phyloP scores from a whole-genome alignment of 92 coral and sea anemone species.

The Heliopora coerulea region DNA sequence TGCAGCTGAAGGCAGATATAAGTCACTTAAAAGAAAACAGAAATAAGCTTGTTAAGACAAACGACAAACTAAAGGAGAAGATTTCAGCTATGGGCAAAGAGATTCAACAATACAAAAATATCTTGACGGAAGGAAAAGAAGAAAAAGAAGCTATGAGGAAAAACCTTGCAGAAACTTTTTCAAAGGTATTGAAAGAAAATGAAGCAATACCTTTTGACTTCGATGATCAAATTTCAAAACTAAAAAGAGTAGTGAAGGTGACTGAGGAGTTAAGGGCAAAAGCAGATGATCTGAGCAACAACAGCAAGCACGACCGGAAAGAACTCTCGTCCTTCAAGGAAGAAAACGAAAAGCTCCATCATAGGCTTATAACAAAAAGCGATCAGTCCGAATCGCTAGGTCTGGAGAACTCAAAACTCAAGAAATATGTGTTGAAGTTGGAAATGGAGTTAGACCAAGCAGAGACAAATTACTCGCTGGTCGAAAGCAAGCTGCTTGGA shows the following conservation, averaged over 20 bases:
- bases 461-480: not conserved
- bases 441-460: slow-evolving; percentile 11
- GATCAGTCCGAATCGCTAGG: not conserved
- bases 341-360: not conserved
- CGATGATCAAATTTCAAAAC: not conserved
- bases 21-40: not conserved
- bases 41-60: not conserved
- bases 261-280: not conserved
- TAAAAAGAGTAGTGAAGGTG: not conserved
- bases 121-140: not conserved
- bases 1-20: not conserved
- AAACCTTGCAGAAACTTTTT: slow-evolving; percentile 4
- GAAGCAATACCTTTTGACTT: not conserved
- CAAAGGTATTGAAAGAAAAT: slow-evolving; percentile 1
- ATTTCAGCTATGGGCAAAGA: slow-evolving; percentile 9
- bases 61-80: slow-evolving; percentile 3
- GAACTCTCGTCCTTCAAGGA: not conserved
- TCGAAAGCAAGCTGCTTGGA: not conserved
- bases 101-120: not conserved
- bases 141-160: not conserved
- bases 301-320: not conserved
- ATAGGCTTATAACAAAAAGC: not conserved
- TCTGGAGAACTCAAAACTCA: not conserved
- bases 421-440: not conserved
- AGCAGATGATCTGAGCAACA: not conserved